Evolutionary conservation across 1,140 invertebrate genomes (phyloP).

Genomic region (Anastatus disparis): DNA sequence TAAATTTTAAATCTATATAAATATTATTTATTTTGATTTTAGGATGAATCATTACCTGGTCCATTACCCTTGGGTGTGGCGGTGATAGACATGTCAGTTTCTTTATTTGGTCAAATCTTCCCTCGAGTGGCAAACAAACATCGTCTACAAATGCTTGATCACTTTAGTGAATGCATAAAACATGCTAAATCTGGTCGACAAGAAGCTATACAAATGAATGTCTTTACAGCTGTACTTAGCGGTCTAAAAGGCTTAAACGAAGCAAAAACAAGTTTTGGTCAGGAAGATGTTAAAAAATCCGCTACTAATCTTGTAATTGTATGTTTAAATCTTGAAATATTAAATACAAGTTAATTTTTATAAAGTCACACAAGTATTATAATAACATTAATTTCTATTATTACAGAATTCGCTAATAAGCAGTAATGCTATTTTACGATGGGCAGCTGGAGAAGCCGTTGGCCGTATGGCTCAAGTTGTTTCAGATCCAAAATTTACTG

Average conservation of each 20-base stretch:
- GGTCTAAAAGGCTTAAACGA: slow-evolving; percentile 91
- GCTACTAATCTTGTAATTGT: slow-evolving; percentile 84
- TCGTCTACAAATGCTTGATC: slow-evolving; percentile 94
- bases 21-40: slow-evolving; percentile 39
- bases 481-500: slow-evolving; percentile 86
- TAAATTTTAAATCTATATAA: too few relatives aligned
- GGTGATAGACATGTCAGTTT: slow-evolving; percentile 94
- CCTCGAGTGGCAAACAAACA: slow-evolving; percentile 95
- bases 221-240: slow-evolving; percentile 92
- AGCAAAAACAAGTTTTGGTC: slow-evolving; percentile 84
- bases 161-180: slow-evolving; percentile 94
- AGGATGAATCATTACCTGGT: slow-evolving; percentile 77
- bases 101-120: slow-evolving; percentile 93
- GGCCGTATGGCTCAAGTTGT: slow-evolving; percentile 91
- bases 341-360: neutral
- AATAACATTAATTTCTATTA: slow-evolving; percentile 12
- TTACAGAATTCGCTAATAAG: slow-evolving; percentile 81
- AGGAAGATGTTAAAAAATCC: slow-evolving; percentile 90
- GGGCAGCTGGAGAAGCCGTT: slow-evolving; percentile 88
- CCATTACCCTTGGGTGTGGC: slow-evolving; percentile 95
- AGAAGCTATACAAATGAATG: slow-evolving; percentile 96
- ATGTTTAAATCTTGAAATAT: slow-evolving; percentile 43
- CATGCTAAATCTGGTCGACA: slow-evolving; percentile 91
- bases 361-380: neutral
- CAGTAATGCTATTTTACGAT: slow-evolving; percentile 85